Conservation (phyloP, 2,113 vertebrate genomes). For the Willisornis vidua region DNA sequence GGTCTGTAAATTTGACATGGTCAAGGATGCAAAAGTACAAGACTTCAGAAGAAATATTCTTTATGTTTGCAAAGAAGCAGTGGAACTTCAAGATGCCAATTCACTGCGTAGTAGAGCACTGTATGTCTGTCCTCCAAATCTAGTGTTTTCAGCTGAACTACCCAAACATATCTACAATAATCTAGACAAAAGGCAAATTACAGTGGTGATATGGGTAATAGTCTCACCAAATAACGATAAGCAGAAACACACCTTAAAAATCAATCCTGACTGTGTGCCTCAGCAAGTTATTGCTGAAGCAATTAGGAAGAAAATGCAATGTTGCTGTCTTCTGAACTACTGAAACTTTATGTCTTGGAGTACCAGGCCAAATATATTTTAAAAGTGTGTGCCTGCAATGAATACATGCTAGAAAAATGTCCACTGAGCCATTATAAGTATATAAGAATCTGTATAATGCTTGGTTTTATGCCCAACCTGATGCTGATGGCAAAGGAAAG, state of each 20-base stretch:
- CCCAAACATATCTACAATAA: slow-evolving; percentile 96
- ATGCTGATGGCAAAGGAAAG: slow-evolving; percentile 99
- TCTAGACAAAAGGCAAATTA: slow-evolving; percentile 98
- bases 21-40: slow-evolving; percentile 97
- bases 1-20: slow-evolving; percentile 98
- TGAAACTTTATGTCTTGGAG: slow-evolving; percentile 96
- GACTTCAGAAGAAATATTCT: slow-evolving; percentile 97
- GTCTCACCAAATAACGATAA: slow-evolving; percentile 97
- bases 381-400: slow-evolving; percentile 96
- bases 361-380: slow-evolving; percentile 98
- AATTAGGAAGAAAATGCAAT: slow-evolving; percentile 97
- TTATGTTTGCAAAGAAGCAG: slow-evolving; percentile 95
- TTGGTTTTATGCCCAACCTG: slow-evolving; percentile 93
- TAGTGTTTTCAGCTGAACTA: slow-evolving; percentile 92
- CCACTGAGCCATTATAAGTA: slow-evolving; percentile 99
- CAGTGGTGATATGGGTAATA: slow-evolving; percentile 98
- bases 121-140: slow-evolving; percentile 94
- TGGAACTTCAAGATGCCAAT: slow-evolving; percentile 89
- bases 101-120: slow-evolving; percentile 91
- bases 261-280: slow-evolving; percentile 94
- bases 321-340: slow-evolving; percentile 92
- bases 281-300: slow-evolving; percentile 98
- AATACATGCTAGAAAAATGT: slow-evolving; percentile 96
- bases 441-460: slow-evolving; percentile 96
- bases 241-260: slow-evolving; percentile 96